A percentile compares a stretch with the other conserved stretches of the same genome.
These are phyloP conservation scores for Pyxicephalus adspersus DNA, from an alignment of 2,113 vertebrate genomes.

Conservation along the genomic window DNA sequence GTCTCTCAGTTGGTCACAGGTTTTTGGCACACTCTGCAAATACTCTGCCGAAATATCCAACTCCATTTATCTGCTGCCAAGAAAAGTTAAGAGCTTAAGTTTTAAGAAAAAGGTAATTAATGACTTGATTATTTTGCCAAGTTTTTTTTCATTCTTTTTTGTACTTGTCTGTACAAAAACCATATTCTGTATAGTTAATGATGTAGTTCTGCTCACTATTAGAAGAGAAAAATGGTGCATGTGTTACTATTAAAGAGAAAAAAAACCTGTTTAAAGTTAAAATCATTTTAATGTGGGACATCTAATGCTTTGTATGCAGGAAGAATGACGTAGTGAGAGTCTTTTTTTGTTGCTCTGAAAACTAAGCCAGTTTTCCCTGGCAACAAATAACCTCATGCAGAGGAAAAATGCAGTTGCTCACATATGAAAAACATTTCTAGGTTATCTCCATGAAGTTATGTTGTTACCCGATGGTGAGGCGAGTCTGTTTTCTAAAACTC, in stretches of 20 bases:
- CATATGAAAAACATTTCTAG: too few relatives aligned
- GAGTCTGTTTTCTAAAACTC: too few relatives aligned
- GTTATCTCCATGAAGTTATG: too few relatives aligned
- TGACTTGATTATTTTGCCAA: conserved; percentile 20
- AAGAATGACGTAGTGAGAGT: too few relatives aligned
- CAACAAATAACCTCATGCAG: too few relatives aligned
- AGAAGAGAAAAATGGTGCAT: not conserved
- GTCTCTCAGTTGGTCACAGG: conserved; percentile 34
- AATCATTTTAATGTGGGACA: too few relatives aligned
- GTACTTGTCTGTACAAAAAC: not conserved
- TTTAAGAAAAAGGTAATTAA: conserved; percentile 46
- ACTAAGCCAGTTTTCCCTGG: too few relatives aligned
- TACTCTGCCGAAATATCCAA: conserved; percentile 23
- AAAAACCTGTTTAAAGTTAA: too few relatives aligned
- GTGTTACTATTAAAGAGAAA: not conserved
- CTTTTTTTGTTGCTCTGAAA: too few relatives aligned
- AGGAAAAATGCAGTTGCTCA: too few relatives aligned
- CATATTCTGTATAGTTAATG: not conserved
- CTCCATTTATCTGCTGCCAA: conserved; percentile 53
- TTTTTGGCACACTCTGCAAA: conserved; percentile 37
- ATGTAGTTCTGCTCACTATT: not conserved
- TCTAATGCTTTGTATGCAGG: too few relatives aligned
- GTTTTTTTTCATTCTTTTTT: conserved; percentile 22
- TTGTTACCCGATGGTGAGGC: too few relatives aligned
- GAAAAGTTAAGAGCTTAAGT: conserved; percentile 38